Base-by-base conservation (phyloP, 1,140 invertebrate species). In the Calephelis nemesis region DNA sequence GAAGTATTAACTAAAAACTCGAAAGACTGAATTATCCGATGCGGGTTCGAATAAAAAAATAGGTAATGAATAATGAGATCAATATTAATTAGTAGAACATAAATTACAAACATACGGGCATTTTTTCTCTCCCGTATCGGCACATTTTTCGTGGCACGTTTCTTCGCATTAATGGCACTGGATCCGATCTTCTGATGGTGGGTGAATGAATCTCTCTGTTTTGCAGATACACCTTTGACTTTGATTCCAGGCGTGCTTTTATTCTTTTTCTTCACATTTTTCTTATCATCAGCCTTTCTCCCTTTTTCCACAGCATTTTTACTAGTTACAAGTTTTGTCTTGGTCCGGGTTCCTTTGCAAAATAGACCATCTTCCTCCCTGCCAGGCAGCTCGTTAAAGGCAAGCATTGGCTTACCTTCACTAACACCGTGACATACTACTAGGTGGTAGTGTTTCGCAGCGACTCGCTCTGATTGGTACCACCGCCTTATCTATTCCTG, bases 121-220 rank as follows among this genome's bases (percentile, higher is more conserved):
- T 65, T 49, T 65, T 49, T 49, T n/a, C 30, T 13, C 63, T 13
- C 47, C 47, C 47, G 8, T 48, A 48, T 48, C 47, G 2, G 47
- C 47, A n/a, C n/a, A 48, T 48, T 65, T 65, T 49, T 65, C 63
- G 45, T 65, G 63, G 47, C 63, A 65, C 47, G 45, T 48, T 65
- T 65, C 63, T 65, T 65, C 47, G 13, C 63, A 65, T 49, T 3
- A 45, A 49, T 40, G 47, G 63, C 63, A 65, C 47, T 65, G 63
- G 10, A 65, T 65, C 63, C 63, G 49, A 65, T 65, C 63, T 10
- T 49, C 63, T 1, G 47, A 65, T 49, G 63, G 63, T 50, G 63
- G 63, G 49, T 65, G 63, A 65, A 65, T 65, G 11, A 65, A 65
- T 65, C 63, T 65, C 63, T 49, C 13, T 65, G 63, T 65, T 49